Base-by-base conservation (phyloP, 2,888 invertebrate species). In the Tuta absoluta region DNA sequence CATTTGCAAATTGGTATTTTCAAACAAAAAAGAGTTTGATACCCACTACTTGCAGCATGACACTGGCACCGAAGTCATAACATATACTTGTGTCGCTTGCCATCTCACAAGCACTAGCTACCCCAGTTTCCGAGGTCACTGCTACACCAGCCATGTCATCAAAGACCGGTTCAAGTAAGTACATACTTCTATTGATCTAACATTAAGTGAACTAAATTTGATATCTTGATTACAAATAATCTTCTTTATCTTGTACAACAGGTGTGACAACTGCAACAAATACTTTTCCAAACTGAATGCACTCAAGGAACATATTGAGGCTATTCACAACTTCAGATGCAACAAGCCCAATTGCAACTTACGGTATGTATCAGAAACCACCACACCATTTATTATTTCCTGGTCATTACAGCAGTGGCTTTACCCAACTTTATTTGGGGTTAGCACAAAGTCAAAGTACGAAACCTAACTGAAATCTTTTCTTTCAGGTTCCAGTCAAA, bases 31-130 rank as follows among this genome's bases (percentile, higher is more conserved):
- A 64, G 88, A 91, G 60, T 94, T 89, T 76, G 93, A 93, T 68
- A 81, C 74, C 53, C 94, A 94, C 75, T 93, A 93, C 71, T 68
- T 73, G n/a, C 77, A 82, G 65, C 88, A 89, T 67, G 87, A 91
- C 8, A 69, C 72, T 33, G 76, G 74, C 23, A 72, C 66, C 10
- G 69, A 73, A 17, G 79, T 80, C 3, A 82, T 87, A 51, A 82
- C 91, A 21, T 94, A 93, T 78, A 93, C 93, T 8, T 94, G 94
- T 76, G 91, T 93, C 8, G 87, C 87, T 67, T 94, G 94, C 76
- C 85, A 85, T 71, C 93, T 92, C 71, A 89, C 92, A 67, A 87
- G 92, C 67, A 80, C 85, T 41, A 89, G 89, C 63, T 94, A 93
- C 76, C 87, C 92, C 1, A 92, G 91, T 65, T 93, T 93, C 80